Evolutionary conservation across 2,797 vertebrate genomes (phyloP).

Genomic region (Poliocrania exsul): DNA sequence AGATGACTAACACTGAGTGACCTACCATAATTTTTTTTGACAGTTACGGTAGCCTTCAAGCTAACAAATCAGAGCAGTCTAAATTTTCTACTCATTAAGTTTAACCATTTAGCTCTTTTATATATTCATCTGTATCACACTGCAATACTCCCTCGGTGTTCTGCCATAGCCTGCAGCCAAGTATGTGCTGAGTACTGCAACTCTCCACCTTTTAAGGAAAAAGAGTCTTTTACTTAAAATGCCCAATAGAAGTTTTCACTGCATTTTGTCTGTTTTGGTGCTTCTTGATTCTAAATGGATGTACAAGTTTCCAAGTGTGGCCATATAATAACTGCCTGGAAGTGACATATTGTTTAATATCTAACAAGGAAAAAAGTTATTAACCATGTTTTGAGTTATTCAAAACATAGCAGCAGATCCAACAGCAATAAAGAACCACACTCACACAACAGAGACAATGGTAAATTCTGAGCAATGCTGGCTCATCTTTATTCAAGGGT

Average conservation of each 20-base stretch:
- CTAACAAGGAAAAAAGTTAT: background rate
- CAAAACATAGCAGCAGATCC: background rate
- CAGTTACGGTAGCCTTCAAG: constrained; percentile 15
- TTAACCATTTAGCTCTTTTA: constrained; percentile 33
- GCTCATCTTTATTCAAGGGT: background rate
- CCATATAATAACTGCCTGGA: background rate
- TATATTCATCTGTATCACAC: background rate
- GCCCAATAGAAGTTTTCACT: background rate
- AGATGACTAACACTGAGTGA: constrained; percentile 60
- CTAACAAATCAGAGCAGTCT: constrained; percentile 54
- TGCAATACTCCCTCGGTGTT: background rate
- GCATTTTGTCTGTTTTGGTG: background rate
- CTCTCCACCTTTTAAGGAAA: background rate
- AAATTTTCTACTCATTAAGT: background rate
- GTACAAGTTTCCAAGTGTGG: background rate
- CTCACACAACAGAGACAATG: background rate
- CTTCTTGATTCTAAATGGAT: background rate
- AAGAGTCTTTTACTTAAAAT: background rate
- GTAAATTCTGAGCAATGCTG: background rate
- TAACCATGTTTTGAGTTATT: background rate
- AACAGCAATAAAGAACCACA: background rate
- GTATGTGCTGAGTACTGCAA: background rate
- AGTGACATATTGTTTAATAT: background rate
- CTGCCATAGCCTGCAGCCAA: background rate
- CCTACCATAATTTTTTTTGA: constrained; percentile 11